phyloP scores from a whole-genome alignment of 2,888 invertebrate genomes.

The Pristionchus entomophagus region DNA sequence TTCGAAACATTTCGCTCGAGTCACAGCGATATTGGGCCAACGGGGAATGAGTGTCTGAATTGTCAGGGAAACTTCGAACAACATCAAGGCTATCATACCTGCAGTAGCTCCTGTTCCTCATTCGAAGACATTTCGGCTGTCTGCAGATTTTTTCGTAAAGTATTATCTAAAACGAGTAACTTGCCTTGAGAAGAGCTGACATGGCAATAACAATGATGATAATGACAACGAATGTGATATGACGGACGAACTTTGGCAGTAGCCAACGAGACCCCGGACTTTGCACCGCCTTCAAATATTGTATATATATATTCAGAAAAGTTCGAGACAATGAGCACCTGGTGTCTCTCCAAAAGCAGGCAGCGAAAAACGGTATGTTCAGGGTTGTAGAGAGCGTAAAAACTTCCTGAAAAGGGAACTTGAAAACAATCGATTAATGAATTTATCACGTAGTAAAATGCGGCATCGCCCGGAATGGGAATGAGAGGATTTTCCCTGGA shows the following conservation, averaged over 20 bases:
- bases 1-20: neutral
- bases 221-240: neutral
- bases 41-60: neutral
- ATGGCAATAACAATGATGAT: neutral
- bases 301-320: neutral
- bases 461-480: neutral
- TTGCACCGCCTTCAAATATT: neutral
- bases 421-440: neutral
- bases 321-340: too few relatives aligned
- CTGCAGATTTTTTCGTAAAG: neutral
- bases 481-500: too few relatives aligned
- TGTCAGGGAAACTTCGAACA: too few relatives aligned
- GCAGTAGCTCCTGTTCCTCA: neutral
- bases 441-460: neutral
- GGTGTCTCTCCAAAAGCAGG: neutral
- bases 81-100: too few relatives aligned
- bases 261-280: neutral
- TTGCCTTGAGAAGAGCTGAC: neutral
- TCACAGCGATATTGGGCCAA: neutral
- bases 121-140: neutral
- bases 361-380: neutral
- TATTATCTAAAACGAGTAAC: neutral
- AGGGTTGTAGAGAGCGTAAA: neutral
- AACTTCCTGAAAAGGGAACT: neutral
- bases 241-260: neutral